A percentile compares a stretch with the other conserved stretches of the same genome.
phyloP scores from a whole-genome alignment of 2,888 invertebrate species.

The Ctenicera cuprea region DNA sequence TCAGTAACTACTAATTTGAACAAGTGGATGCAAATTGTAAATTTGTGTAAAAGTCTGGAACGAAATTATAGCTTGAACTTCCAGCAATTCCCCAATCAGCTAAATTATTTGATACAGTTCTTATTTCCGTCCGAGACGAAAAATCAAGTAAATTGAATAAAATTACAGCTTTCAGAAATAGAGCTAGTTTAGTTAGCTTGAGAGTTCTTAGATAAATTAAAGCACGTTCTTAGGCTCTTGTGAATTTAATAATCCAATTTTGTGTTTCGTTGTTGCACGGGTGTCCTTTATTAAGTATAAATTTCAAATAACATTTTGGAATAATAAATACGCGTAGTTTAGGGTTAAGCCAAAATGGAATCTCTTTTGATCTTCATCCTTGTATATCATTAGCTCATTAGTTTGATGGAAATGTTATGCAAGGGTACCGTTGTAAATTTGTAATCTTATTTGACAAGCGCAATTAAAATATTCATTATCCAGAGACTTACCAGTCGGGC shows the following conservation, averaged over 20 bases:
- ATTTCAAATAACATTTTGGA: no score
- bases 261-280: no score
- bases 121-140: not conserved
- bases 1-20: not conserved
- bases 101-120: conserved; percentile 6
- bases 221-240: no score
- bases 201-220: not conserved
- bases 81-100: not conserved
- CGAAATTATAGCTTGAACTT: conserved; percentile 2
- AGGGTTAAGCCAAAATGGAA: no score
- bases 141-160: conserved; percentile 14
- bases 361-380: no score
- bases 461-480: conserved; percentile 13
- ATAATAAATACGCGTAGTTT: no score
- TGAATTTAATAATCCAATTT: no score
- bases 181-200: not conserved
- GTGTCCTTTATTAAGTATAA: no score
- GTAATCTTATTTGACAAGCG: not conserved
- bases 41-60: conserved; percentile 6
- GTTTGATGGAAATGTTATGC: not conserved
- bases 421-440: not conserved
- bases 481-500: not conserved
- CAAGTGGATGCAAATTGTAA: conserved; percentile 5
- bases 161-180: conserved; percentile 1
- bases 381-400: no score